Base-by-base conservation (phyloP, 2,113 vertebrate species). In the Dermatemys mawii region DNA sequence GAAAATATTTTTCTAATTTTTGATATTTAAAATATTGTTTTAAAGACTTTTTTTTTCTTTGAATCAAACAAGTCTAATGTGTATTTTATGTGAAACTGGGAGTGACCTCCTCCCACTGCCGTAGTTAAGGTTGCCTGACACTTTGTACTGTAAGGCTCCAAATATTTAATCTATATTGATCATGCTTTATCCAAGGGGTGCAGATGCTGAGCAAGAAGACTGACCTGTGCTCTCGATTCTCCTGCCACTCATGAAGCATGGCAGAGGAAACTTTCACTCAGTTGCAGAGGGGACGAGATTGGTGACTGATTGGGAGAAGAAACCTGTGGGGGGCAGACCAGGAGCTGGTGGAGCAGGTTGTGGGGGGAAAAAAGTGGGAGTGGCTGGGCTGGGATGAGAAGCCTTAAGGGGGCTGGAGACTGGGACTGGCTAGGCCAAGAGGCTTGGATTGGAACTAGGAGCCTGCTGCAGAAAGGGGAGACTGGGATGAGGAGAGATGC, bases 41-140 rank as follows among this genome's bases (percentile, higher is more conserved):
- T 11, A 75, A 46, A 86, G 55, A 75, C 38, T 83, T 49, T 57
- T 19, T 19, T 3, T 57, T 86, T 24, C 7, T 2, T 5, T 78
- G 82, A 73, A 57, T 13, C 8, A 17, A 0, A 70, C 48, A 90
- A 32, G 2, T 0, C 0, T 22, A 44, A 6, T n/a, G 2, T 46
- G 5, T 35, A 1, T 83, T 44, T 35, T 2, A 29, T 22, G 8
- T 1, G 49, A 17, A 6, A 86, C 46, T 38, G 70, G 51, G 19
- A 53, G 48, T 5, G 27, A 8, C 21, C 48, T 7, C 9, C 24
- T 24, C 24, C 41, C 2, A 5, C 0, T 0, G 19, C 8, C 13
- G 24, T 60, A 73, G 13, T 5, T 44, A 38, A 4, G 6, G 73
- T 89, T 80, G 87, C 63, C 32, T 84, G 14, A 5, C 11, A 84